phyloP scores from a whole-genome alignment of 1,140 invertebrate species.

The Drosophila insularis region DNA sequence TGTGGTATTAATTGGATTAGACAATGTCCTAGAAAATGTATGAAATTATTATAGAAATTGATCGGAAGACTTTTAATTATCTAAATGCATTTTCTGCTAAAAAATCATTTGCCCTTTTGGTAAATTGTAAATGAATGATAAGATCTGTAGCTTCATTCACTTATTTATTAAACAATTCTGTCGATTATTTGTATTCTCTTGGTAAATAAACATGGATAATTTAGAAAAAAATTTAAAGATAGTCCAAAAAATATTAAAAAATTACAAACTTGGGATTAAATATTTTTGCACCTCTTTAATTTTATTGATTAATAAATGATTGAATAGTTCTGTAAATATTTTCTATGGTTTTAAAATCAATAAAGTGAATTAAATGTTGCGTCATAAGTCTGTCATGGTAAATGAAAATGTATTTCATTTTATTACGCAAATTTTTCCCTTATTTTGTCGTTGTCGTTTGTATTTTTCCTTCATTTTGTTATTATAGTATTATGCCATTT shows the following conservation, averaged over 20 bases:
- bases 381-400: slow-evolving; percentile 39
- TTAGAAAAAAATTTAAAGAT: too few relatives aligned
- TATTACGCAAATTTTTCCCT: slow-evolving; percentile 17
- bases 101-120: neutral
- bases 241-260: too few relatives aligned
- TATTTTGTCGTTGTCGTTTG: neutral
- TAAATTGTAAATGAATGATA: too few relatives aligned
- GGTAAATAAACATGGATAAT: too few relatives aligned
- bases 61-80: neutral
- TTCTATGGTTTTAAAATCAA: neutral
- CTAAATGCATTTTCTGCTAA: neutral
- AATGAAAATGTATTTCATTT: slow-evolving; percentile 19
- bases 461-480: slow-evolving; percentile 2
- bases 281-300: too few relatives aligned
- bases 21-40: neutral
- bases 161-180: too few relatives aligned
- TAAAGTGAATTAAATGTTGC: slow-evolving; percentile 37
- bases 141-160: too few relatives aligned
- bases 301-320: neutral
- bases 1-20: neutral
- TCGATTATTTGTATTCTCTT: too few relatives aligned
- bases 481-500: slow-evolving; percentile 48
- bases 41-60: neutral
- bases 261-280: too few relatives aligned
- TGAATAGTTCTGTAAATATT: neutral